A percentile compares a stretch with the other conserved stretches of the same genome.
These are phyloP conservation scores for Drosophila acutilabella DNA, from an alignment of 2,888 invertebrate genomes.

Conservation along the genomic window DNA sequence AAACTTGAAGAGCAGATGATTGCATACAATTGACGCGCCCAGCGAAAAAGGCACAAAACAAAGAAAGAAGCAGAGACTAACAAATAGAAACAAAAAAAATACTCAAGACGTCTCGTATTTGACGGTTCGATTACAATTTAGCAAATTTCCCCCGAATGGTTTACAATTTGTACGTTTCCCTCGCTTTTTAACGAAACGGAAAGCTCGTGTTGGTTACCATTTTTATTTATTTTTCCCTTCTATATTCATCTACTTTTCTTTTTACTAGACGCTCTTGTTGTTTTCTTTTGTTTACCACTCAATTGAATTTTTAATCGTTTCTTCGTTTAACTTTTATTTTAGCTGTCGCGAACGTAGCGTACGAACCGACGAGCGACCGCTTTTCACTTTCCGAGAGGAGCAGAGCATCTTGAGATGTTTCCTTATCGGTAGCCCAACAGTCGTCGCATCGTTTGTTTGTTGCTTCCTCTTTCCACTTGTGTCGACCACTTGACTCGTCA, in stretches of 20 bases:
- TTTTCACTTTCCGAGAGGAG: slow-evolving; percentile 50
- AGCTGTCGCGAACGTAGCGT: slow-evolving; percentile 23
- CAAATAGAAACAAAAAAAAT: slow-evolving; percentile 1
- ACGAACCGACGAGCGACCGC: slow-evolving; percentile 23
- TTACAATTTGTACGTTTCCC: slow-evolving; percentile 37
- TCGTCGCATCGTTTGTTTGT: slow-evolving; percentile 42
- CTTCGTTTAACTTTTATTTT: slow-evolving; percentile 68
- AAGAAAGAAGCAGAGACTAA: slow-evolving; percentile 1
- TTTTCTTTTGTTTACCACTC: slow-evolving; percentile 67
- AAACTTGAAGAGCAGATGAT: slow-evolving; percentile 34
- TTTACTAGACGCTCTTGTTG: slow-evolving; percentile 1
- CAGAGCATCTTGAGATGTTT: slow-evolving; percentile 55
- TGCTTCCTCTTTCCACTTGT: slow-evolving; percentile 26
- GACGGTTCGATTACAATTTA: slow-evolving; percentile 72
- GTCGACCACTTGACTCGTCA: slow-evolving; percentile 74
- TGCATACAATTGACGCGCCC: slow-evolving; percentile 50
- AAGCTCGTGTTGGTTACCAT: neutral
- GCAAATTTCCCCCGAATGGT: slow-evolving; percentile 50
- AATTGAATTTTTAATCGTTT: slow-evolving; percentile 82
- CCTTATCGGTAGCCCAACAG: slow-evolving; percentile 65
- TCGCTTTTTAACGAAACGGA: neutral
- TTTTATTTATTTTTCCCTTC: slow-evolving; percentile 1
- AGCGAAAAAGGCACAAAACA: slow-evolving; percentile 37
- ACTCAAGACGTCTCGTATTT: slow-evolving; percentile 36
- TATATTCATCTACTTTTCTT: neutral